phyloP scores from a whole-genome alignment of 2,797 vertebrate genomes.

The Onychomys arenicola region DNA sequence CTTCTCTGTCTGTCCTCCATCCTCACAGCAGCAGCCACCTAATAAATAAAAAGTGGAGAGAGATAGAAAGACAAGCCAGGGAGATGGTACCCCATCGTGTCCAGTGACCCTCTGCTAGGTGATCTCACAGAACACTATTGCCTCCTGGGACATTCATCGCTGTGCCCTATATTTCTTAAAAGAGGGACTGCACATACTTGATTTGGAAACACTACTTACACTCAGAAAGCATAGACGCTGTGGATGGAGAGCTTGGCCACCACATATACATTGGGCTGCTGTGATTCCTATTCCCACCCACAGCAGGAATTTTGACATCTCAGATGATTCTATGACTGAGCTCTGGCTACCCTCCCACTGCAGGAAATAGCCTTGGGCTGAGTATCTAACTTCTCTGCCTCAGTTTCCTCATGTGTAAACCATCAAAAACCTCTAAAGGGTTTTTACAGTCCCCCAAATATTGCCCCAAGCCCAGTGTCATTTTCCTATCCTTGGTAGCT shows the following conservation, averaged over 20 bases:
- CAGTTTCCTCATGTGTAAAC: background rate
- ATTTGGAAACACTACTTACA: no score
- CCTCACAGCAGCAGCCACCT: background rate
- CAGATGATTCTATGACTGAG: background rate
- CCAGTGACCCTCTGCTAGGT: rapidly evolving
- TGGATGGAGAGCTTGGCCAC: background rate
- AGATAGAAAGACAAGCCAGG: background rate
- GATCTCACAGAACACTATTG: rapidly evolving
- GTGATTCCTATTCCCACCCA: background rate
- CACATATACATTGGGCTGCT: rapidly evolving
- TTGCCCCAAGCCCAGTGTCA: background rate
- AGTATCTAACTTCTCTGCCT: background rate
- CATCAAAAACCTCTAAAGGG: background rate
- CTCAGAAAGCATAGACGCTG: no score
- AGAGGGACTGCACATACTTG: background rate
- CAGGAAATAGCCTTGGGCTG: background rate
- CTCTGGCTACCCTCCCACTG: background rate
- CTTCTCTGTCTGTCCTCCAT: background rate
- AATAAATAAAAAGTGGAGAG: background rate
- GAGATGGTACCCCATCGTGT: background rate
- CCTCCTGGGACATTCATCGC: background rate
- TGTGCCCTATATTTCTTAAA: background rate
- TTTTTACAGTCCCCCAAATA: background rate
- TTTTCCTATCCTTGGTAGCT: background rate
- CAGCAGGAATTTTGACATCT: background rate